phyloP scores from a whole-genome alignment of 2,888 invertebrate genomes.

The Nezara viridula region DNA sequence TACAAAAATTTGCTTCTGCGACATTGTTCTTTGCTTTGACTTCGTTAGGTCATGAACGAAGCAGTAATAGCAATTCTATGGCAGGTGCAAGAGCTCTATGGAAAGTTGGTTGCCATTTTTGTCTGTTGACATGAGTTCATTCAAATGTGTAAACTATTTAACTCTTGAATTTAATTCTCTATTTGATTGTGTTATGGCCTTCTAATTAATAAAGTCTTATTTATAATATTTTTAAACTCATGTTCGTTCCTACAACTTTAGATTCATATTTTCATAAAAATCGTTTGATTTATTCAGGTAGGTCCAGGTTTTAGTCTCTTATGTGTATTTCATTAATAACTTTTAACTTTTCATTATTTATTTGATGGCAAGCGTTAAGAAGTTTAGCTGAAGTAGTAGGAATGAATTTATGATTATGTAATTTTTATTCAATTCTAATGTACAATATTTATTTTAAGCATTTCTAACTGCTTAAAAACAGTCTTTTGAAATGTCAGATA shows the following conservation, averaged over 20 bases:
- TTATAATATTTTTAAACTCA: background rate
- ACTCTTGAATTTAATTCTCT: background rate
- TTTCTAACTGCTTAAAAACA: too few species aligned
- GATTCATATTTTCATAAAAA: background rate
- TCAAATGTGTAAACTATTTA: conserved; percentile 30
- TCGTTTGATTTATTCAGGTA: conserved; percentile 9
- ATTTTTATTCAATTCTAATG: background rate
- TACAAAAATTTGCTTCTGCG: too few species aligned
- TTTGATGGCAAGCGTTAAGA: background rate
- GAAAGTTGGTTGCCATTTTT: background rate
- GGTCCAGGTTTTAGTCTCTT: background rate
- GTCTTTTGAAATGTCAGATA: background rate
- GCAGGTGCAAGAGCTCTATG: conserved; percentile 8
- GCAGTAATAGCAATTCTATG: background rate
- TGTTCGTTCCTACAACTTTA: conserved; percentile 27
- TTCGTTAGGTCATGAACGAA: background rate
- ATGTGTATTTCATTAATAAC: background rate
- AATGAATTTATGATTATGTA: background rate
- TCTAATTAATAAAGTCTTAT: background rate
- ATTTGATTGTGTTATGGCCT: background rate
- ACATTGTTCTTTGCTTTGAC: background rate
- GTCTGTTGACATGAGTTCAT: conserved; percentile 28
- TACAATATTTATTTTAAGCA: background rate
- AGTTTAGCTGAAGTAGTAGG: background rate
- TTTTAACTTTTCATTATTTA: background rate